A percentile compares a stretch with the other conserved stretches of the same genome.
These are phyloP conservation scores for Drosophila falleni DNA, from an alignment of 2,888 invertebrate species.

Conservation along the genomic window DNA sequence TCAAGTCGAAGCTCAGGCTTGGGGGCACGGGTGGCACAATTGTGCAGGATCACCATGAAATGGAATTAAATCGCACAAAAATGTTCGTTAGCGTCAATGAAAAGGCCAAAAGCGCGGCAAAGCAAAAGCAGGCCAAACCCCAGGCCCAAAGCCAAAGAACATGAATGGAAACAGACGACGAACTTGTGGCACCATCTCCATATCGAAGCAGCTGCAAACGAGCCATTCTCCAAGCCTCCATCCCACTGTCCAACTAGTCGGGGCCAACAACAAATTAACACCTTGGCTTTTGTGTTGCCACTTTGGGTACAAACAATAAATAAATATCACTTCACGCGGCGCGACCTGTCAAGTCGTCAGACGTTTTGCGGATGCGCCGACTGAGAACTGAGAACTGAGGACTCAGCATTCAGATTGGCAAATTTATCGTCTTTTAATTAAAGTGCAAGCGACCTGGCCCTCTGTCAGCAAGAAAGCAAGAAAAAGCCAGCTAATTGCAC, in stretches of 20 bases:
- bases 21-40: conserved; percentile 60
- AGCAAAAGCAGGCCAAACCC: conserved; percentile 38
- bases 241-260: conserved; percentile 24
- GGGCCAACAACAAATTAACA: conserved; percentile 83
- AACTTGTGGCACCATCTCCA: conserved; percentile 56
- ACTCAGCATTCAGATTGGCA: conserved; percentile 66
- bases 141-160: conserved; percentile 21
- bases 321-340: conserved; percentile 76
- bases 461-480: conserved; percentile 61
- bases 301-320: conserved; percentile 83
- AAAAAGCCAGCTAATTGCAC: conserved; percentile 70
- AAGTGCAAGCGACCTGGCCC: conserved; percentile 82
- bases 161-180: conserved; percentile 66
- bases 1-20: conserved; percentile 29
- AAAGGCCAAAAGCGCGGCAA: conserved; percentile 70
- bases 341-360: conserved; percentile 62
- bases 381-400: conserved; percentile 26
- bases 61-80: conserved; percentile 85
- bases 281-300: conserved; percentile 81
- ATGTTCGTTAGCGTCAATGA: conserved; percentile 82
- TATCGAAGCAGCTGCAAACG: conserved; percentile 52
- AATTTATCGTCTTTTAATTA: conserved; percentile 85
- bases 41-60: conserved; percentile 84
- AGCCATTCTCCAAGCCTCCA: conserved; percentile 40
- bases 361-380: neutral